Evolutionary conservation across 2,797 vertebrate genomes (phyloP).

Genomic region (Meriones psammophilus): DNA sequence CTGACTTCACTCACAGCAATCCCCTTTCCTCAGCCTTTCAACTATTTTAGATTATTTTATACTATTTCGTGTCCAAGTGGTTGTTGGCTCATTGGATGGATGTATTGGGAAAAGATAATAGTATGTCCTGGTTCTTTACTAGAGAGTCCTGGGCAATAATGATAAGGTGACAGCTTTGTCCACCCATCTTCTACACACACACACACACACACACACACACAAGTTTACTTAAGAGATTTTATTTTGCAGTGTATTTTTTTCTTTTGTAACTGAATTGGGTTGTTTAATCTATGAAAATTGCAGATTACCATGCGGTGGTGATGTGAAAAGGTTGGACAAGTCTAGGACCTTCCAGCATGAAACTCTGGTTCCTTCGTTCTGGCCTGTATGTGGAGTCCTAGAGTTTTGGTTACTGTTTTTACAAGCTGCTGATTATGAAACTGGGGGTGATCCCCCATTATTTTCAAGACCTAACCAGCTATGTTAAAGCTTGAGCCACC

Average conservation of each 20-base stretch:
- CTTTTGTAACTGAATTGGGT: neutral
- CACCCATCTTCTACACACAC: neutral
- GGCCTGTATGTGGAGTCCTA: neutral
- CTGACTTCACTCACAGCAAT: neutral
- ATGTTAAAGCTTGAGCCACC: neutral
- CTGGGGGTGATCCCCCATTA: too few species aligned
- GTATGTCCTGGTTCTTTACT: neutral
- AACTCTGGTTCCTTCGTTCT: neutral
- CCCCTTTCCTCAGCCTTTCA: neutral
- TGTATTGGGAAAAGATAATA: neutral
- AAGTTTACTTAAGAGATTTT: neutral
- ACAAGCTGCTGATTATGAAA: neutral
- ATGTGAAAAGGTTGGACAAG: neutral
- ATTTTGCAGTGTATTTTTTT: neutral
- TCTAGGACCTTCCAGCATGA: too few species aligned
- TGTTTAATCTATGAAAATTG: neutral
- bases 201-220: neutral
- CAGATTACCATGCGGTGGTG: neutral
- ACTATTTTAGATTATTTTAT: neutral
- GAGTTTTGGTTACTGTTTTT: neutral
- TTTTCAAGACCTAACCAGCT: neutral
- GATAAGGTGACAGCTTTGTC: neutral
- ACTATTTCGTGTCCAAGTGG: neutral
- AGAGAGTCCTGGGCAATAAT: neutral
- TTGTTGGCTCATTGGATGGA: neutral